Conservation (phyloP, 2,888 invertebrate species). For the Chouioia cunea region DNA sequence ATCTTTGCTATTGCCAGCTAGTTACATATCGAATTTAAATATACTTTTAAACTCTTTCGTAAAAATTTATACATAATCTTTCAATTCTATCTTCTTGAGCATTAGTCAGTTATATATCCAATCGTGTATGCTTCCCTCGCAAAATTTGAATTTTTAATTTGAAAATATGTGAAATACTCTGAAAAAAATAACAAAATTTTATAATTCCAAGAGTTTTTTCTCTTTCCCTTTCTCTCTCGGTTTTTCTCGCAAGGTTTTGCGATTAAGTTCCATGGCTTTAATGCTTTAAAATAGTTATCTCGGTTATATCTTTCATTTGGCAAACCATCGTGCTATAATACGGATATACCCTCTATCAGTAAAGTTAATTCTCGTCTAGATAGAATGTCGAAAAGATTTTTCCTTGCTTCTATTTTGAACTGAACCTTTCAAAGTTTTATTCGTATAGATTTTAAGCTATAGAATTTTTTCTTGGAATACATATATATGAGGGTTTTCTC, state of each 20-base stretch:
- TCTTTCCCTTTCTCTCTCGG: too few species aligned
- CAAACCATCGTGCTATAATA: conserved; percentile 24
- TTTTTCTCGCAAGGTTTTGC: conserved; percentile 8
- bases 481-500: too few species aligned
- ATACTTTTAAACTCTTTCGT: conserved; percentile 17
- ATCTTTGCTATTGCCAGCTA: too few species aligned
- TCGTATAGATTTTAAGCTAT: too few species aligned
- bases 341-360: conserved; percentile 38
- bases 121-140: conserved; percentile 12
- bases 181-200: conserved; percentile 39
- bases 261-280: conserved; percentile 44
- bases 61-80: conserved; percentile 6
- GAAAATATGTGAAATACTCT: conserved; percentile 42
- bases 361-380: conserved; percentile 37
- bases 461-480: too few species aligned
- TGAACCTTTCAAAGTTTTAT: conserved; percentile 19
- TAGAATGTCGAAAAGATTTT: conserved; percentile 6
- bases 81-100: conserved; percentile 30
- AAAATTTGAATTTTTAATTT: conserved; percentile 12
- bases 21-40: conserved; percentile 36
- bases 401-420: conserved; percentile 11
- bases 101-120: conserved; percentile 42
- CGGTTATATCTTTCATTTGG: conserved; percentile 41
- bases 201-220: conserved; percentile 40
- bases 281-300: conserved; percentile 42